Conservation (phyloP, 2,113 vertebrate genomes). For the Ifrita kowaldi region DNA sequence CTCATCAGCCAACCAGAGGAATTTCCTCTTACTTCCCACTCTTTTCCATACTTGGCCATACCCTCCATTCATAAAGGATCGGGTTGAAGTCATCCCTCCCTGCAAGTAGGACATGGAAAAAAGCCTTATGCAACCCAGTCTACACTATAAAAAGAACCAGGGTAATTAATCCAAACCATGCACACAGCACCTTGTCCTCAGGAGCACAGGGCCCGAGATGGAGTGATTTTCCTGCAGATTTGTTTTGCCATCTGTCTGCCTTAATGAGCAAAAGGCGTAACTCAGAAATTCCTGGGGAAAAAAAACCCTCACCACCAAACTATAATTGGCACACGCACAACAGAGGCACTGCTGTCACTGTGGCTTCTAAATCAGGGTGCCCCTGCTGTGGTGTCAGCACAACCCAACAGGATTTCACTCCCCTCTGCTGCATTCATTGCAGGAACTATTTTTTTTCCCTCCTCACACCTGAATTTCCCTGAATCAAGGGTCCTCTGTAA, state of each 20-base stretch:
- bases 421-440: neutral
- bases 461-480: neutral
- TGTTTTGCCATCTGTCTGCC: constrained; percentile 43
- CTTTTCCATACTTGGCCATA: neutral
- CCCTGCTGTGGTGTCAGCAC: neutral
- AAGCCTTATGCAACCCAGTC: neutral
- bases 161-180: neutral
- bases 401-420: neutral
- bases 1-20: neutral
- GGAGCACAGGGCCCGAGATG: neutral
- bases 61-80: neutral
- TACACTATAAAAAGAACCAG: neutral
- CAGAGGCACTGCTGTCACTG: neutral
- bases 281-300: neutral
- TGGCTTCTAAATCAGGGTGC: neutral
- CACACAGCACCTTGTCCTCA: constrained; percentile 6
- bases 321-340: neutral
- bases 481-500: neutral
- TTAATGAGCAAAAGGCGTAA: constrained; percentile 13
- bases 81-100: neutral
- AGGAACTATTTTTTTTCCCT: neutral
- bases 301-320: neutral
- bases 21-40: neutral
- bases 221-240: constrained; percentile 9
- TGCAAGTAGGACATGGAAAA: neutral